phyloP scores from a whole-genome alignment of 2,797 vertebrate genomes.

The Acipenser ruthenus region DNA sequence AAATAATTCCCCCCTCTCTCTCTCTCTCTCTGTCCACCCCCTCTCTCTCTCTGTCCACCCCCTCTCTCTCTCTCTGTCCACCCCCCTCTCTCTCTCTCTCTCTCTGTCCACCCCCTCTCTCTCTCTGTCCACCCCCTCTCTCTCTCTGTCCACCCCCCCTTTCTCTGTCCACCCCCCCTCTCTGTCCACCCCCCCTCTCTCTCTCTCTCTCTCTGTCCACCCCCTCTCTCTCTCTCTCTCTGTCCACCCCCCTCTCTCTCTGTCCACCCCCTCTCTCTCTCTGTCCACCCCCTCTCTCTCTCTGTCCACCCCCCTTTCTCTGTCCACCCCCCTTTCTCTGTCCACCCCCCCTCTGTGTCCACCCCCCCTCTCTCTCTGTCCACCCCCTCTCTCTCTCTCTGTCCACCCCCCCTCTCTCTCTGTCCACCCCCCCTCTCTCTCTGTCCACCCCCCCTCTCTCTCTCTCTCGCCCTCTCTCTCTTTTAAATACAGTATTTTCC shows the following conservation, averaged over 20 bases:
- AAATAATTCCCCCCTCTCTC: background rate
- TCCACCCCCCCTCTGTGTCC: background rate
- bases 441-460: conserved; percentile 14
- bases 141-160: background rate
- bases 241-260: no score
- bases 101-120: background rate
- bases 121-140: background rate
- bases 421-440: conserved; percentile 9
- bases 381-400: no score
- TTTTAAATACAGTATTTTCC: conserved; percentile 71
- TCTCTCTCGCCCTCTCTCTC: conserved; percentile 38
- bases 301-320: no score
- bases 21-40: no score
- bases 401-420: background rate
- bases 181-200: background rate
- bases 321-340: no score
- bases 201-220: no score
- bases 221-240: background rate
- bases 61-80: background rate
- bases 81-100: background rate
- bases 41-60: background rate
- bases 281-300: no score
- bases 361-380: background rate
- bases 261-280: no score
- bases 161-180: no score